These are phyloP conservation scores for Elymnias hypermnestra DNA, from an alignment of 1,140 invertebrate genomes.

Conservation along the genomic window DNA sequence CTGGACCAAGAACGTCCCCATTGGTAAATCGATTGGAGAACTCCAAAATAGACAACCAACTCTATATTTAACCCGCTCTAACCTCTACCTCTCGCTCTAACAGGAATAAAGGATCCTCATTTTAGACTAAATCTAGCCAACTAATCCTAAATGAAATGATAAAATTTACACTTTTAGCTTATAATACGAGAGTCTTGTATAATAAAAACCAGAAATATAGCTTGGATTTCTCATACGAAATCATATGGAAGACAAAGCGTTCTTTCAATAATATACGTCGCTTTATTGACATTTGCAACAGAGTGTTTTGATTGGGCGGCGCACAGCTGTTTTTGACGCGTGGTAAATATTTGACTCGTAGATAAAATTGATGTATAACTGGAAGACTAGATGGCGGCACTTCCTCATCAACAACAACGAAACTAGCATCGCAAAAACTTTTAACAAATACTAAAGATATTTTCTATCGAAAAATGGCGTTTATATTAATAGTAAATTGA, in stretches of 20 bases:
- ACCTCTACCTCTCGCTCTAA: conserved; percentile 35
- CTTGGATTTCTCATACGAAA: conserved; percentile 29
- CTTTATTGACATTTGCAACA: conserved; percentile 49
- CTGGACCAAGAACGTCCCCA: conserved; percentile 48
- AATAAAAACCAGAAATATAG: conserved; percentile 21
- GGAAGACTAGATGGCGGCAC: conserved; percentile 58
- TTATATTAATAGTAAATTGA: too few species aligned
- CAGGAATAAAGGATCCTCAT: conserved; percentile 15
- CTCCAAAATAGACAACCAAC: conserved; percentile 39
- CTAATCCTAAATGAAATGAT: conserved; percentile 1
- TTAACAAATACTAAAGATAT: too few species aligned
- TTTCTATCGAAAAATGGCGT: too few species aligned
- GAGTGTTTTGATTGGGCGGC: conserved; percentile 42
- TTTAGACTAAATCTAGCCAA: conserved; percentile 11
- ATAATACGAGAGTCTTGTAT: conserved; percentile 2
- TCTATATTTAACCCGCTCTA: conserved; percentile 33
- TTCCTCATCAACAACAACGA: conserved; percentile 41
- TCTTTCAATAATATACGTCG: conserved; percentile 48
- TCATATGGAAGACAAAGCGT: conserved; percentile 64
- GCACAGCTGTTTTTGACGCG: conserved; percentile 69
- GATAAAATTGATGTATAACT: too few species aligned
- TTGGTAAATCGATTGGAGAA: conserved; percentile 70
- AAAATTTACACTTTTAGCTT: neutral
- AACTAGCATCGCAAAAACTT: too few species aligned
- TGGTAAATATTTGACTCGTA: conserved; percentile 23